Conservation (phyloP, 2,888 invertebrate genomes). For the Phasia obesa region DNA sequence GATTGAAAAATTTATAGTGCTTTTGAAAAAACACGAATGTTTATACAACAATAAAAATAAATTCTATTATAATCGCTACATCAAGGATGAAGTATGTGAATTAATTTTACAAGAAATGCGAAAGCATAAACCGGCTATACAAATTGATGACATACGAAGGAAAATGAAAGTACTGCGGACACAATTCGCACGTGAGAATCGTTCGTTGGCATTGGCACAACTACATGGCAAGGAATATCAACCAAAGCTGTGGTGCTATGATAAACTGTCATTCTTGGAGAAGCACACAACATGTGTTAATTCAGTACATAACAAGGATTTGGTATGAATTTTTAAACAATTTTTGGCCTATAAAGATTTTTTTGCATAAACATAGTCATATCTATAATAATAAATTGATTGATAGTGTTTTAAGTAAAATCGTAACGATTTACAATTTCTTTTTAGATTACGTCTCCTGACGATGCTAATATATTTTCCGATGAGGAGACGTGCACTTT, state of each 20-base stretch:
- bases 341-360: too few relatives aligned
- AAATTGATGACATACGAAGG: constrained; percentile 18
- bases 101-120: constrained; percentile 23
- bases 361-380: too few relatives aligned
- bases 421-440: not conserved
- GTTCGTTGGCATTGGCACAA: constrained; percentile 14
- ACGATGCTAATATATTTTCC: constrained; percentile 31
- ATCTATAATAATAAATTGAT: too few relatives aligned
- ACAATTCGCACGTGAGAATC: constrained; percentile 36
- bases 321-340: too few relatives aligned
- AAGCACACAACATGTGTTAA: constrained; percentile 26
- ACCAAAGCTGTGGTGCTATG: constrained; percentile 36
- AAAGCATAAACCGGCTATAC: constrained; percentile 24
- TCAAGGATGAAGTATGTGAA: constrained; percentile 19
- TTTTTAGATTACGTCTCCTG: constrained; percentile 8
- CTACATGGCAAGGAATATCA: constrained; percentile 14
- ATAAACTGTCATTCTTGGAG: constrained; percentile 27
- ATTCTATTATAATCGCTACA: constrained; percentile 20
- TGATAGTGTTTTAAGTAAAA: too few relatives aligned
- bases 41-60: constrained; percentile 34
- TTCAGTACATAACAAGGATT: not conserved
- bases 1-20: constrained; percentile 31
- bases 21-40: constrained; percentile 29
- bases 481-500: constrained; percentile 14
- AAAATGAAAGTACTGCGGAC: constrained; percentile 27